A percentile compares a stretch with the other conserved stretches of the same genome.
These are phyloP conservation scores for Ifrita kowaldi DNA, from an alignment of 2,113 vertebrate species.

Conservation along the genomic window DNA sequence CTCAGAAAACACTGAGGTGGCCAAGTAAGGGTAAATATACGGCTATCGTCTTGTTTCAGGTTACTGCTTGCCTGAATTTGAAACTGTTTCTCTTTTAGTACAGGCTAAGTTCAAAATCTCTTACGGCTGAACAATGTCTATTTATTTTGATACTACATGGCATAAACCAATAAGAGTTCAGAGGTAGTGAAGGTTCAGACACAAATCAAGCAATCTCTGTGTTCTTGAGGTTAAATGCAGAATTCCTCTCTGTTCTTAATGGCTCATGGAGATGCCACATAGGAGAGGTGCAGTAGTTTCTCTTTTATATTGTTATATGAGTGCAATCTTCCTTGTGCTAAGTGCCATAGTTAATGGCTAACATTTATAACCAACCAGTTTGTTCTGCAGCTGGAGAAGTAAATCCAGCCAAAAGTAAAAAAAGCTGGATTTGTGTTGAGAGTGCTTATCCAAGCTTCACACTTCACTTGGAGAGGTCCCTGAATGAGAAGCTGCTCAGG, in stretches of 20 bases:
- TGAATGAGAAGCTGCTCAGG: slow-evolving; percentile 23
- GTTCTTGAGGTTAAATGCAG: slow-evolving; percentile 35
- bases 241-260: neutral
- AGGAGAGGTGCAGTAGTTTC: neutral
- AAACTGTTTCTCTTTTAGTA: neutral
- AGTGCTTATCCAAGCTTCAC: neutral
- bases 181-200: neutral
- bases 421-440: neutral
- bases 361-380: slow-evolving; percentile 44
- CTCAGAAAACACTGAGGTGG: neutral
- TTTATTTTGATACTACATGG: neutral
- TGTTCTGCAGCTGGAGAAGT: slow-evolving; percentile 29
- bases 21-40: neutral
- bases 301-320: neutral
- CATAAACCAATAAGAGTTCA: neutral
- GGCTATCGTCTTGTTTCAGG: neutral
- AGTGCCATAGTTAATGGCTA: slow-evolving; percentile 22
- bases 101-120: neutral
- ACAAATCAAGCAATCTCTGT: neutral
- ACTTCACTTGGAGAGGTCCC: slow-evolving; percentile 43
- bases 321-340: slow-evolving; percentile 1
- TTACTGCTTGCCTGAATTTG: neutral
- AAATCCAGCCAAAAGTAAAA: slow-evolving; percentile 21
- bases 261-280: neutral
- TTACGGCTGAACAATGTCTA: neutral